Evolutionary conservation across 2,797 vertebrate genomes (phyloP).

Genomic region (Paramormyrops hopkinsi): DNA sequence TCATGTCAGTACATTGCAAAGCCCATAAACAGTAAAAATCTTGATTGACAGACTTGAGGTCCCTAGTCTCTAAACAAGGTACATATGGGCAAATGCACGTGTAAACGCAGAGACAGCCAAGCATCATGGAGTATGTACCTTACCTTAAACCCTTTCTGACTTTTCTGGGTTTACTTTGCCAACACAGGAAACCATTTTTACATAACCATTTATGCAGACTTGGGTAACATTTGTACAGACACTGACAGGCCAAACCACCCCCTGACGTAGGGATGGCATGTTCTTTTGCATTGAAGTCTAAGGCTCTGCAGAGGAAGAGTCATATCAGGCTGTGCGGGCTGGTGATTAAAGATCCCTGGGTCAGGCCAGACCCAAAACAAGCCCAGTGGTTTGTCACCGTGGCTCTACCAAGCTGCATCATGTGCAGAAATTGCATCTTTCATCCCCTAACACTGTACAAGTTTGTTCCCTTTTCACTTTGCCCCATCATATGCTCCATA

Average conservation of each 20-base stretch:
- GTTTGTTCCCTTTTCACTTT: background rate
- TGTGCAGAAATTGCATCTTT: background rate
- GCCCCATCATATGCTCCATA: background rate
- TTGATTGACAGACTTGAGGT: background rate
- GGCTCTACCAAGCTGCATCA: background rate
- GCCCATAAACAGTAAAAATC: background rate
- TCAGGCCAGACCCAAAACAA: background rate
- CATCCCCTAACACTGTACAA: background rate
- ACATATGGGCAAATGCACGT: background rate
- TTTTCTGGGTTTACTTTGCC: background rate
- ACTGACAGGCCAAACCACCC: background rate
- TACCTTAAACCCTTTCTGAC: background rate
- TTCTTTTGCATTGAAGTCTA: background rate
- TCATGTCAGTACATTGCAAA: background rate
- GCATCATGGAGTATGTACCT: background rate
- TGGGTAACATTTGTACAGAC: background rate
- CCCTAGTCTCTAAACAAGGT: background rate
- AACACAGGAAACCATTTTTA: background rate
- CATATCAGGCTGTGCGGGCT: background rate
- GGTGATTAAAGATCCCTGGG: background rate
- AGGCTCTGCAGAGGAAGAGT: background rate
- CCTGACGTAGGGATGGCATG: background rate
- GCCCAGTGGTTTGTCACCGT: background rate
- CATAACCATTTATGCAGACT: background rate
- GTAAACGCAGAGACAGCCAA: background rate